Base-by-base conservation (phyloP, 1,140 invertebrate species). In the Oryctes rhinoceros region DNA sequence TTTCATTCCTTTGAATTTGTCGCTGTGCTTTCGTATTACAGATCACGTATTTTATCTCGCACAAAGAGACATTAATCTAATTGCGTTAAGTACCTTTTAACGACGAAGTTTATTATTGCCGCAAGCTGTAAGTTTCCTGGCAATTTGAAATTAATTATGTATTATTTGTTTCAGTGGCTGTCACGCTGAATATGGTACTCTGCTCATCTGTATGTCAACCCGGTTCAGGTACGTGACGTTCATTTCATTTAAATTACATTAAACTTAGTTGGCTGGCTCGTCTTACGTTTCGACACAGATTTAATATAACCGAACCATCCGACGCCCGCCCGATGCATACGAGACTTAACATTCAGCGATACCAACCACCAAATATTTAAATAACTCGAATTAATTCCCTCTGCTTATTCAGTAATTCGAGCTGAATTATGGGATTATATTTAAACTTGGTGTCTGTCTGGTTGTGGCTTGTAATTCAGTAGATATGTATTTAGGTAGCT, bases 131-230 rank as follows among this genome's bases (percentile, higher is more conserved):
- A 44, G 9, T 44, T 44, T 44, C 39, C 13, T 6, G 18, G 18
- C 13, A 18, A 59, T 59, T 59, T 18, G 15, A 59, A 59, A 18
- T 59, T 59, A 59, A 59, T 59, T 59, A 59, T 59, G 15, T 6
- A 18, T n/a, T 59, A 59, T 18, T 18, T 59, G 53, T 59, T 59
- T 59, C 53, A 59, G 53, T 59, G 53, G 53, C 53, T 59, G 53
- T 59, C 53, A 59, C 53, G 53, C 53, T 59, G 18, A 59, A 59
- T 59, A 18, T 59, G 53, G 53, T 18, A 18, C 7, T 59, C 13
- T 59, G 53, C 53, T 59, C 53, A 59, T 59, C 53, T 18, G 53
- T 59, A 59, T 59, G 53, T 59, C 53, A 59, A 59, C 53, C 53
- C 15, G 39, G 49, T 53, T 53, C 49, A 53, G 53, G 53, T 59